phyloP scores from a whole-genome alignment of 2,888 invertebrate genomes.

The Diogma glabrata region DNA sequence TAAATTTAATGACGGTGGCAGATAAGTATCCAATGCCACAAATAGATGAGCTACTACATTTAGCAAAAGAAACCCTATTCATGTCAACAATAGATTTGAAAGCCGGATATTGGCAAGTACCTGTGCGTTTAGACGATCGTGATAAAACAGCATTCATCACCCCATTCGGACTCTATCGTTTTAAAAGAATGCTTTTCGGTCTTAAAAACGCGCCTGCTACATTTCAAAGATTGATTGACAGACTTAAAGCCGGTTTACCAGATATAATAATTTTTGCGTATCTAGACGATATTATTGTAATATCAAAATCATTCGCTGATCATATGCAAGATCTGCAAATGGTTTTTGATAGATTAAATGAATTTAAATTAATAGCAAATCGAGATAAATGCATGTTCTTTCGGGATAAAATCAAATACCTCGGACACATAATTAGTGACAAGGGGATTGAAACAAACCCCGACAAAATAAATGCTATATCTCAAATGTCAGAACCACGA shows the following conservation, averaged over 20 bases:
- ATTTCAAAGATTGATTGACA: slow-evolving; percentile 24
- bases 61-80: slow-evolving; percentile 3
- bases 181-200: slow-evolving; percentile 11
- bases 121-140: slow-evolving; percentile 12
- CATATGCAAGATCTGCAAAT: no score
- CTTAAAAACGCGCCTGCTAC: background rate
- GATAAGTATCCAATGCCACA: slow-evolving; percentile 14
- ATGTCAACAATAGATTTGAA: slow-evolving; percentile 18
- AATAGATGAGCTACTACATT: background rate
- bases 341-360: no score
- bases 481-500: no score
- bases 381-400: no score
- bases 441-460: no score
- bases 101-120: slow-evolving; percentile 13
- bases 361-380: no score
- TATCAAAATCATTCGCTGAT: no score
- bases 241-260: slow-evolving; percentile 18
- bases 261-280: slow-evolving; percentile 21
- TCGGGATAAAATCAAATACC: no score
- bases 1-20: slow-evolving; percentile 20
- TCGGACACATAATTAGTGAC: no score
- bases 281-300: slow-evolving; percentile 24
- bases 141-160: slow-evolving; percentile 17
- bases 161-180: slow-evolving; percentile 18
- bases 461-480: no score